These are phyloP conservation scores for Drosophila meridionalis DNA, from an alignment of 2,888 invertebrate species.

Conservation along the genomic window DNA sequence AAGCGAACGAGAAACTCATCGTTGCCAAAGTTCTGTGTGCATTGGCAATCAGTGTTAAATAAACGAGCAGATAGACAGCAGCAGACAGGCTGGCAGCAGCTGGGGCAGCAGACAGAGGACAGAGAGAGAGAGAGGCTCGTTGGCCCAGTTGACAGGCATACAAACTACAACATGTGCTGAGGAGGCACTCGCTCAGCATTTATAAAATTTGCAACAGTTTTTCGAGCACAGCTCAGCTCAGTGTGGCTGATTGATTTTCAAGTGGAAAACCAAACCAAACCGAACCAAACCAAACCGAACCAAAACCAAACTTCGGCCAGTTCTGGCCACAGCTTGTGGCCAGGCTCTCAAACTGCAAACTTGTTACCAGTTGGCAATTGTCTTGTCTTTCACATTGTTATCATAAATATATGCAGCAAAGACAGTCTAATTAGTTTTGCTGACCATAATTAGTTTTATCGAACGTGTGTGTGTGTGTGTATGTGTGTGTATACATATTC, in stretches of 20 bases:
- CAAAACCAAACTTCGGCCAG: conserved; percentile 9
- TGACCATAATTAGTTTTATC: conserved; percentile 47
- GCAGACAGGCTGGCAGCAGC: conserved; percentile 13
- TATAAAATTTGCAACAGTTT: conserved; percentile 64
- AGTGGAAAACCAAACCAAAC: conserved; percentile 32
- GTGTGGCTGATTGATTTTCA: conserved; percentile 61
- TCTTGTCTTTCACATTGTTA: conserved; percentile 23
- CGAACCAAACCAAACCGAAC: conserved; percentile 14
- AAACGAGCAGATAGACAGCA: conserved; percentile 59
- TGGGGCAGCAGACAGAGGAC: too few relatives aligned
- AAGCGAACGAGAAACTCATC: conserved; percentile 43
- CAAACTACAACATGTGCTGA: conserved; percentile 52
- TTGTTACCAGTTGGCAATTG: conserved; percentile 21
- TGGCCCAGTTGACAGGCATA: conserved; percentile 57
- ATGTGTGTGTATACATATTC: conserved; percentile 1
- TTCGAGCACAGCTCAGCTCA: conserved; percentile 16
- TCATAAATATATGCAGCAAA: conserved; percentile 40
- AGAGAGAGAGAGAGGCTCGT: too few relatives aligned
- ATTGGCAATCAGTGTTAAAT: conserved; percentile 77
- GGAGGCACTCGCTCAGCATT: conserved; percentile 38
- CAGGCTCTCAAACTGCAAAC: conserved; percentile 17
- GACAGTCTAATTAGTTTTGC: conserved; percentile 27
- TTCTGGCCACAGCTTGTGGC: conserved; percentile 32
- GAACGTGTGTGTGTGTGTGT: conserved; percentile 8
- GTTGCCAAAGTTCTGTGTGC: conserved; percentile 70